Percentiles rank a stretch among this genome's conserved stretches.
Conservation (phyloP, 2,888 invertebrate species). For the Proisotoma minuta region DNA sequence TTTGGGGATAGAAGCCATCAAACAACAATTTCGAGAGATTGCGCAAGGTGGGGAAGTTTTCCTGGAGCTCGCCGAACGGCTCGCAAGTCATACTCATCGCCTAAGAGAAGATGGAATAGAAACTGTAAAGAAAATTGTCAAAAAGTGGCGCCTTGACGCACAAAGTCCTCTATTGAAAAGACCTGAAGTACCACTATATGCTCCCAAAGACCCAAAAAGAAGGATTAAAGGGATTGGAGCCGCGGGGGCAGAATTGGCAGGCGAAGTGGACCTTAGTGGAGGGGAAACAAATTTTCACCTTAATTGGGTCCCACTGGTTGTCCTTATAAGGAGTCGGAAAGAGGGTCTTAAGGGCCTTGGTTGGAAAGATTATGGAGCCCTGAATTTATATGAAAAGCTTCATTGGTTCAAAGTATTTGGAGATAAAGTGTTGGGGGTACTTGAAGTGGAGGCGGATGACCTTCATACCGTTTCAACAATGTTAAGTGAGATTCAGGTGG, state of each 20-base stretch:
- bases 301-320: conserved; percentile 26
- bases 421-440: conserved; percentile 13
- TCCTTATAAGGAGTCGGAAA: conserved; percentile 4
- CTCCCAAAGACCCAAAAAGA: conserved; percentile 17
- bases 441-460: conserved; percentile 31
- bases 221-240: neutral
- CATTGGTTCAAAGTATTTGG: conserved; percentile 23
- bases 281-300: conserved; percentile 22
- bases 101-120: conserved; percentile 14
- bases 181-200: neutral
- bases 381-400: conserved; percentile 24
- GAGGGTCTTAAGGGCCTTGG: neutral
- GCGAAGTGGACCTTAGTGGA: neutral
- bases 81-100: conserved; percentile 7
- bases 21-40: conserved; percentile 20
- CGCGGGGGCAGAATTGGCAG: neutral
- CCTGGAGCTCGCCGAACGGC: conserved; percentile 16
- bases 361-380: conserved; percentile 9
- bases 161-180: neutral
- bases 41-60: conserved; percentile 29
- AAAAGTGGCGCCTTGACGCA: conserved; percentile 7
- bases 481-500: conserved; percentile 6
- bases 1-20: conserved; percentile 4
- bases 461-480: conserved; percentile 11
- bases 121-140: conserved; percentile 10